Evolutionary conservation across 2,888 invertebrate species (phyloP).

Genomic region (Eristalis arbustorum): DNA sequence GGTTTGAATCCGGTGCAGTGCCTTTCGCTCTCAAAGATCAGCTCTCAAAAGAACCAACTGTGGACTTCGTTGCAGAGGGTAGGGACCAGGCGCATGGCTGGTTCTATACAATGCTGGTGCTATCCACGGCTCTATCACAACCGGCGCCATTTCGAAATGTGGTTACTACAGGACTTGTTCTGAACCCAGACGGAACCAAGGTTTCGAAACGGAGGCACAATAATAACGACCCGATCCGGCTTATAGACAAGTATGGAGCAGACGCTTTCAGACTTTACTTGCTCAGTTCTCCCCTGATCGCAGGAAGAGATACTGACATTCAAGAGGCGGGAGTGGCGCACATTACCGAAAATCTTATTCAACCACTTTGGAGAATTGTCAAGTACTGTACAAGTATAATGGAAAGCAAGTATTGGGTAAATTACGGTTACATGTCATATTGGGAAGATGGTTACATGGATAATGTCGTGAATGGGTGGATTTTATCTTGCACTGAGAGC

Average conservation of each 20-base stretch:
- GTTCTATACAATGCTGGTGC: conserved; percentile 96
- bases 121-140: conserved; percentile 94
- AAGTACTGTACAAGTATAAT: conserved; percentile 74
- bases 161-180: conserved; percentile 93
- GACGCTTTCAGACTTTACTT: conserved; percentile 96
- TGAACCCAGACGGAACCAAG: conserved; percentile 96
- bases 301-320: conserved; percentile 94
- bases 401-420: conserved; percentile 79
- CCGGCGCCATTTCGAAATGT: conserved; percentile 97
- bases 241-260: conserved; percentile 94
- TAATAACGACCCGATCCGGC: conserved; percentile 94
- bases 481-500: conserved; percentile 94
- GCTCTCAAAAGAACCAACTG: conserved; percentile 93
- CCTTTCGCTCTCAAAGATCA: conserved; percentile 93
- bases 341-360: conserved; percentile 94
- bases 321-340: conserved; percentile 96
- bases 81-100: conserved; percentile 96
- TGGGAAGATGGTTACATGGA: background rate
- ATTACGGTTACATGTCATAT: conserved; percentile 73
- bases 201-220: conserved; percentile 99
- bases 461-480: conserved; percentile 95
- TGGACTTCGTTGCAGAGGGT: conserved; percentile 97
- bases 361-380: conserved; percentile 91
- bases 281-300: conserved; percentile 96
- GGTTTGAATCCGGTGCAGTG: conserved; percentile 99